These are phyloP conservation scores for Ectropis crepuscularia DNA, from an alignment of 2,888 invertebrate genomes.

Conservation along the genomic window DNA sequence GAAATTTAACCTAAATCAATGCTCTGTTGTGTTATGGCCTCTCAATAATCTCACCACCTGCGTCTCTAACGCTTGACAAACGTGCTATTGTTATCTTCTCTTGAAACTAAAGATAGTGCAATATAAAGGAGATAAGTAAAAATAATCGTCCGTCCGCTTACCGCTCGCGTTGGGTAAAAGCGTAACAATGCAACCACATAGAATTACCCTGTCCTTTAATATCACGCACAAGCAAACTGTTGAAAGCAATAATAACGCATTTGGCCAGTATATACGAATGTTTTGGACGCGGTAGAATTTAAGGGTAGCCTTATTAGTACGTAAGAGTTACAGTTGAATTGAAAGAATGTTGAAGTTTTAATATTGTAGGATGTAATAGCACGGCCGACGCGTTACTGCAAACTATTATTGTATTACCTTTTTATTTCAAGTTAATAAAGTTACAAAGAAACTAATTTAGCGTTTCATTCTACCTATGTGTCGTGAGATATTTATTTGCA, in stretches of 20 bases:
- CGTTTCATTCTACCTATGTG: slow-evolving; percentile 25
- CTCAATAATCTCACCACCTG: no score
- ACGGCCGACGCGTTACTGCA: slow-evolving; percentile 79
- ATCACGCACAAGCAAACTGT: slow-evolving; percentile 30
- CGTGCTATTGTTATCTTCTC: no score
- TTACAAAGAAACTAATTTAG: slow-evolving; percentile 61
- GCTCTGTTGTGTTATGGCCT: no score
- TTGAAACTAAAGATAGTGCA: no score
- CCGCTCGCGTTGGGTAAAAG: slow-evolving; percentile 6
- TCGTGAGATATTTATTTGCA: background rate
- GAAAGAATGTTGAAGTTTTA: slow-evolving; percentile 73
- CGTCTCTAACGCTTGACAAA: no score
- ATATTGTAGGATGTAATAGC: slow-evolving; percentile 70
- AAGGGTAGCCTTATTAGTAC: slow-evolving; percentile 82
- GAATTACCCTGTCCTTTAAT: slow-evolving; percentile 12
- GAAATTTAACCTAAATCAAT: no score
- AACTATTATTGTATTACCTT: slow-evolving; percentile 66
- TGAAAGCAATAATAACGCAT: slow-evolving; percentile 61
- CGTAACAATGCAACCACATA: background rate
- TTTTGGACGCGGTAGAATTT: slow-evolving; percentile 70
- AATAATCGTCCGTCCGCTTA: background rate
- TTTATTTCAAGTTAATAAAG: slow-evolving; percentile 80
- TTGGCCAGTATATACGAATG: slow-evolving; percentile 64
- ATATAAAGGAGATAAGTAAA: no score
- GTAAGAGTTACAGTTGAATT: slow-evolving; percentile 72